Conservation (phyloP, 2,113 vertebrate genomes). For the Osmerus mordax region DNA sequence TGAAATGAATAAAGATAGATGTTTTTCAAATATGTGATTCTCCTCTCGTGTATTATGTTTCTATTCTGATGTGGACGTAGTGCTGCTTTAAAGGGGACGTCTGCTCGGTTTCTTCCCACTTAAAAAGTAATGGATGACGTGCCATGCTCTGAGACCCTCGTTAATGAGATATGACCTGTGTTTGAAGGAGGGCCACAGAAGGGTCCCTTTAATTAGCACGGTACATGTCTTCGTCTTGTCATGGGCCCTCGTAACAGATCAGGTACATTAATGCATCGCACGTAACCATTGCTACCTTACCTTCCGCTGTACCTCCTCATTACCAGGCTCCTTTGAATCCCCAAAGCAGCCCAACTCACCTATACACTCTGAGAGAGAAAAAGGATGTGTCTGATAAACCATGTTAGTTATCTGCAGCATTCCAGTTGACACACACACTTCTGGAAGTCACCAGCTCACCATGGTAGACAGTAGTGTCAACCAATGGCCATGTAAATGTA, state of each 20-base stretch:
- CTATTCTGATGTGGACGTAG: not conserved
- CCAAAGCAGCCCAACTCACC: constrained; percentile 10
- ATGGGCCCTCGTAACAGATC: constrained; percentile 63
- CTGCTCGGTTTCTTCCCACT: constrained; percentile 19
- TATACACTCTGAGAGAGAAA: constrained; percentile 35
- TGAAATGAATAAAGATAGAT: constrained; percentile 64
- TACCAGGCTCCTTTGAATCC: constrained; percentile 45
- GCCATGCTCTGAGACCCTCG: constrained; percentile 40
- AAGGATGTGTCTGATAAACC: constrained; percentile 50
- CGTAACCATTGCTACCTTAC: constrained; percentile 55
- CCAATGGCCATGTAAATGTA: too few relatives aligned
- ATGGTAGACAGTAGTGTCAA: too few relatives aligned
- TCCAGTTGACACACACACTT: constrained; percentile 17
- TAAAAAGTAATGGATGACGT: constrained; percentile 53
- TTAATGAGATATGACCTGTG: constrained; percentile 69
- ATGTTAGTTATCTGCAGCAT: constrained; percentile 28
- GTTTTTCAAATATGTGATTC: constrained; percentile 46
- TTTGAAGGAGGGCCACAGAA: constrained; percentile 56
- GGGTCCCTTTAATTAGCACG: constrained; percentile 72
- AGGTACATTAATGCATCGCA: constrained; percentile 64
- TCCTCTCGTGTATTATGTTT: not conserved
- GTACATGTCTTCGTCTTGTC: constrained; percentile 65
- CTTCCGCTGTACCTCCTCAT: constrained; percentile 49
- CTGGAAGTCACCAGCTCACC: not conserved
- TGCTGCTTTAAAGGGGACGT: not conserved